Conservation (phyloP, 2,888 invertebrate species). For the Ormyrus thymus region DNA sequence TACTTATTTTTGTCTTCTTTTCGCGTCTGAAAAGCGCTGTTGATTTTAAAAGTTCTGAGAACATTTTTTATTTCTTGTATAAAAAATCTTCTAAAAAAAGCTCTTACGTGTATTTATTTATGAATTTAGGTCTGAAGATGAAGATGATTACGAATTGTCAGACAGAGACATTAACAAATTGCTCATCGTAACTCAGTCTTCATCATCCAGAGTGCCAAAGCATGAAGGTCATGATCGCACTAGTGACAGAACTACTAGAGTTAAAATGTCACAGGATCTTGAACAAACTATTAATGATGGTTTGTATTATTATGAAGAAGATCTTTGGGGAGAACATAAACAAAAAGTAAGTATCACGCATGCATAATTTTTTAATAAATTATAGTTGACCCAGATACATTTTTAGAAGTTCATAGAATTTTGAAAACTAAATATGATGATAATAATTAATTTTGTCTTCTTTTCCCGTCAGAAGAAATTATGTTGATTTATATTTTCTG, state of each 20-base stretch:
- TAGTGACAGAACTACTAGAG: slow-evolving; percentile 91
- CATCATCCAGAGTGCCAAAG: slow-evolving; percentile 80
- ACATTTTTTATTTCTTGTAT: neutral
- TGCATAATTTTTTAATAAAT: no score
- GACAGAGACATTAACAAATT: slow-evolving; percentile 95
- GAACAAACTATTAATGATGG: slow-evolving; percentile 98
- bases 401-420: neutral
- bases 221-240: slow-evolving; percentile 94
- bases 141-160: slow-evolving; percentile 91
- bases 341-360: slow-evolving; percentile 71
- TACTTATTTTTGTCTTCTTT: slow-evolving; percentile 67
- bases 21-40: slow-evolving; percentile 65
- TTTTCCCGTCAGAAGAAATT: slow-evolving; percentile 71
- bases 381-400: no score
- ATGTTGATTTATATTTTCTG: slow-evolving; percentile 68
- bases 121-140: slow-evolving; percentile 82
- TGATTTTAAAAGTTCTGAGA: slow-evolving; percentile 56
- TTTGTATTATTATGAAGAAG: slow-evolving; percentile 96
- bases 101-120: no score
- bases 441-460: slow-evolving; percentile 68
- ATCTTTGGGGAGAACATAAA: slow-evolving; percentile 86
- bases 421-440: slow-evolving; percentile 63
- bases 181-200: slow-evolving; percentile 93
- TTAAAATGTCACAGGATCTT: slow-evolving; percentile 95
- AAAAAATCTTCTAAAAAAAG: neutral